These are phyloP conservation scores for Penaeus japonicus DNA, from an alignment of 1,140 invertebrate genomes.

Conservation along the genomic window DNA sequence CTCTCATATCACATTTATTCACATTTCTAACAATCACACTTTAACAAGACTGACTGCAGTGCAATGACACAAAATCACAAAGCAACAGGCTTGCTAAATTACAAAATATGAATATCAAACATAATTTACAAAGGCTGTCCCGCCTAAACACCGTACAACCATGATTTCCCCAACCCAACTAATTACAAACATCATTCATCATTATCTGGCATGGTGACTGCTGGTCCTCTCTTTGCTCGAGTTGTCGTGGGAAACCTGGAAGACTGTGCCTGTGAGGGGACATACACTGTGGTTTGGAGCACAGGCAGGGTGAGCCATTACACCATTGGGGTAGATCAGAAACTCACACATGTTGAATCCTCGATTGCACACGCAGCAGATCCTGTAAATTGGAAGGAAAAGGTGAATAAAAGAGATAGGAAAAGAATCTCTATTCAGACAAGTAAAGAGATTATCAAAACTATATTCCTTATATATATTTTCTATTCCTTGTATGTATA, in stretches of 20 bases:
- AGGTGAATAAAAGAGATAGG: background rate
- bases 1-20: too few species aligned
- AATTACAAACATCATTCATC: background rate
- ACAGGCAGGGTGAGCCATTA: conserved; percentile 66
- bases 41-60: too few species aligned
- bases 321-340: conserved; percentile 67
- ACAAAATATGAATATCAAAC: too few species aligned
- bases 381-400: conserved; percentile 62
- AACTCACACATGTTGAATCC: conserved; percentile 65
- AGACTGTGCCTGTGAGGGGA: conserved; percentile 59
- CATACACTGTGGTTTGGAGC: conserved; percentile 62
- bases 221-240: background rate
- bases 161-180: too few species aligned
- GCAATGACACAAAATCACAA: too few species aligned
- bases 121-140: too few species aligned
- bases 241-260: background rate
- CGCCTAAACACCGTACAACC: too few species aligned
- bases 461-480: background rate
- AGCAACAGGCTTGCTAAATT: too few species aligned
- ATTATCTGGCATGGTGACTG: background rate
- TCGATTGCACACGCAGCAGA: conserved; percentile 66
- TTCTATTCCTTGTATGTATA: too few species aligned
- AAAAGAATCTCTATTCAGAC: background rate
- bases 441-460: background rate
- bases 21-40: too few species aligned